Evolutionary conservation across 2,797 vertebrate genomes (phyloP).

Genomic region (Iguana delicatissima): DNA sequence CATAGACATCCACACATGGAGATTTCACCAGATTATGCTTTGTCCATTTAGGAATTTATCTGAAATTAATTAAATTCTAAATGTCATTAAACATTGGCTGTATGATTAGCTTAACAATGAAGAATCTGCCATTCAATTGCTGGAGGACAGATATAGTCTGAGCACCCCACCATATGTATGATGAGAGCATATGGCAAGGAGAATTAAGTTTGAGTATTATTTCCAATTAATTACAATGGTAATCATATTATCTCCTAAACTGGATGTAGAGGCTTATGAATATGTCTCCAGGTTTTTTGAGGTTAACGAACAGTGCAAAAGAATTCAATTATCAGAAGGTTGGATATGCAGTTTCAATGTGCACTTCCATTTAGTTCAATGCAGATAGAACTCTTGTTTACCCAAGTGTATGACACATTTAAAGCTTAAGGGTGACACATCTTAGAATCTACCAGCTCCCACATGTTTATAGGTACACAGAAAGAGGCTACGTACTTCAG

Average conservation of each 20-base stretch:
- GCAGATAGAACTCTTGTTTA: conserved; percentile 19
- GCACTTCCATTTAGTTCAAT: neutral
- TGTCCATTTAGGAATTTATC: conserved; percentile 70
- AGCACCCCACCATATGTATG: conserved; percentile 8
- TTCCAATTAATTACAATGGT: conserved; percentile 39
- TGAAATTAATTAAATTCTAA: conserved; percentile 71
- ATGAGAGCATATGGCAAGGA: neutral
- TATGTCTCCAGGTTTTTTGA: conserved; percentile 20
- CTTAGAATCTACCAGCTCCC: neutral
- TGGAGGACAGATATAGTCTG: conserved; percentile 45
- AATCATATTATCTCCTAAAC: conserved; percentile 44
- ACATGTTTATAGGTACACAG: neutral
- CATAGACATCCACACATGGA: conserved; percentile 64
- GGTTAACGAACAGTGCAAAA: conserved; percentile 44
- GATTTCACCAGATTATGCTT: conserved; percentile 74
- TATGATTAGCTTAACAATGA: conserved; percentile 52
- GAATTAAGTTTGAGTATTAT: conserved; percentile 14
- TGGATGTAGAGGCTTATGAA: conserved; percentile 37
- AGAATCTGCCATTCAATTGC: conserved; percentile 38
- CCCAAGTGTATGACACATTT: neutral
- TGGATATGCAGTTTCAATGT: neutral
- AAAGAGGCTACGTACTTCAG: neutral
- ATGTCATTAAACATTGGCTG: conserved; percentile 60
- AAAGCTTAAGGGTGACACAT: neutral
- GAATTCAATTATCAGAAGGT: conserved; percentile 7